These are phyloP conservation scores for Malurus elegans DNA, from an alignment of 2,113 vertebrate species.

Conservation along the genomic window DNA sequence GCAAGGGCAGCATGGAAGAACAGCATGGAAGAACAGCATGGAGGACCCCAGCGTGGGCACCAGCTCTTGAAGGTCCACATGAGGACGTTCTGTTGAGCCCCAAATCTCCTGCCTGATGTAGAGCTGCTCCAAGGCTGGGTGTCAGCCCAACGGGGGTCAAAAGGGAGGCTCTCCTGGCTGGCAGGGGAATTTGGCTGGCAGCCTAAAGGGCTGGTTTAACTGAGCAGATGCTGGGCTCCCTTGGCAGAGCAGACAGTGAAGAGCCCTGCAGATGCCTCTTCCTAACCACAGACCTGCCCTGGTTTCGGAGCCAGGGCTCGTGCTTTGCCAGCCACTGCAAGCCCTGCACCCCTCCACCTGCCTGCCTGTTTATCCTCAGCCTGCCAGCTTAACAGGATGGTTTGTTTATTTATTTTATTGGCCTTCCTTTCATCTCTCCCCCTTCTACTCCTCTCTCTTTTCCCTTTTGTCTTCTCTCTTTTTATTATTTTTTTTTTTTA, in stretches of 20 bases:
- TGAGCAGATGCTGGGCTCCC: background rate
- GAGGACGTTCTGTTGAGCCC: background rate
- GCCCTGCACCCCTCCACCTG: background rate
- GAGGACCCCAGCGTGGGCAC: fast-evolving
- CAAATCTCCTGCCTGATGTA: fast-evolving
- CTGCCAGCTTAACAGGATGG: constrained; percentile 64
- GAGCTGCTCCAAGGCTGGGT: background rate
- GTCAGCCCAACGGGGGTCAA: background rate
- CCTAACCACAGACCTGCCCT: background rate
- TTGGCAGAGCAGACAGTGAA: background rate
- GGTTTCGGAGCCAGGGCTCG: fast-evolving
- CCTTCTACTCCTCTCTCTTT: background rate
- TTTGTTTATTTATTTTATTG: constrained; percentile 47
- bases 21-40: background rate
- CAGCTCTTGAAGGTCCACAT: background rate
- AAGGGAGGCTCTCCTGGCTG: fast-evolving
- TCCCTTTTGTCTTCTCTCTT: background rate
- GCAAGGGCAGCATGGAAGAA: background rate
- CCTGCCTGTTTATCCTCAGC: constrained; percentile 37
- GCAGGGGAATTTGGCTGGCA: background rate
- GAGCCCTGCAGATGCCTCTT: background rate
- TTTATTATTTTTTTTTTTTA: background rate
- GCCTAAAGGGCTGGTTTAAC: background rate
- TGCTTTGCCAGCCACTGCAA: background rate
- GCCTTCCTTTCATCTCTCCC: background rate